These are phyloP conservation scores for Sarcophaga variegata DNA, from an alignment of 2,888 invertebrate species.

Conservation along the genomic window DNA sequence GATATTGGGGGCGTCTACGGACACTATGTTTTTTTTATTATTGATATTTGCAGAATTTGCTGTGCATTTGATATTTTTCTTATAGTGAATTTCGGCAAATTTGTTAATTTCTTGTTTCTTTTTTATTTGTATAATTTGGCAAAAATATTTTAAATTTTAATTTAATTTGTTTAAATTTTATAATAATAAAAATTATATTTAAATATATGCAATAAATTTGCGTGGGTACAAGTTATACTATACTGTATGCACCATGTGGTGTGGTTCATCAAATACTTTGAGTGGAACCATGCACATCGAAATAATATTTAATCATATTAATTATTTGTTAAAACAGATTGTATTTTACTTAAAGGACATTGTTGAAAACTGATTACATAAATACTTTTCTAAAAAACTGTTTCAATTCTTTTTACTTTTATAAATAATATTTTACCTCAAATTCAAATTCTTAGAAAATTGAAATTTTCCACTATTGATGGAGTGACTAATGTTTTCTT, in stretches of 20 bases:
- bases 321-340: constrained; percentile 30
- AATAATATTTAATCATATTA: constrained; percentile 45
- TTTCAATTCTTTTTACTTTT: constrained; percentile 8
- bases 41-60: constrained; percentile 52
- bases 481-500: constrained; percentile 29
- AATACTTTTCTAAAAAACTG: not conserved
- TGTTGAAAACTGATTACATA: constrained; percentile 7
- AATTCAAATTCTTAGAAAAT: too few species aligned
- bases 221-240: constrained; percentile 35
- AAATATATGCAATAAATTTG: constrained; percentile 7
- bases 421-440: not conserved
- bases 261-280: constrained; percentile 48
- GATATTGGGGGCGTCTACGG: constrained; percentile 63
- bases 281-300: constrained; percentile 51
- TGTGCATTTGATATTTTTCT: constrained; percentile 41
- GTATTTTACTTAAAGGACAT: constrained; percentile 42
- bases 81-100: constrained; percentile 57
- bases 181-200: constrained; percentile 14
- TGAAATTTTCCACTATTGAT: not conserved
- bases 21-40: constrained; percentile 31
- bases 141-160: constrained; percentile 63
- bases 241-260: constrained; percentile 20
- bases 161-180: constrained; percentile 54
- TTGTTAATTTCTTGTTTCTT: constrained; percentile 42
- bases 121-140: constrained; percentile 59